Evolutionary conservation across 2,113 vertebrate genomes (phyloP).

Genomic region (Jacana jacana): DNA sequence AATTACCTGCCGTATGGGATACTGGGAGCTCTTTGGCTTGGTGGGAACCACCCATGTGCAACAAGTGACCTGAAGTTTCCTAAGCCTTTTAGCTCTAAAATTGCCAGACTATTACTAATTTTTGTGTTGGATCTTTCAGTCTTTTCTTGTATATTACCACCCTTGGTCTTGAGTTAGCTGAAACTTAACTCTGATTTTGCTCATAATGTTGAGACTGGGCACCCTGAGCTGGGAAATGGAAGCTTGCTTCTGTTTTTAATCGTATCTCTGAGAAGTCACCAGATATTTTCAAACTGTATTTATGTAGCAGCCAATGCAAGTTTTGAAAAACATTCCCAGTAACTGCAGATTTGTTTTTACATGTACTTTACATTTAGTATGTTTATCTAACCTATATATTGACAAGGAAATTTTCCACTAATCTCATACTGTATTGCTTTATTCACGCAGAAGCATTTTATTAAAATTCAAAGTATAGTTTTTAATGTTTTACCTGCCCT

Average conservation of each 20-base stretch:
- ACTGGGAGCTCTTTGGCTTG: background rate
- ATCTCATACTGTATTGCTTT: background rate
- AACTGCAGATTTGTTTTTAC: conserved; percentile 11
- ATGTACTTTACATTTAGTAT: background rate
- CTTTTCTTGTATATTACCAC: background rate
- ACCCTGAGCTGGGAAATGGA: conserved; percentile 61
- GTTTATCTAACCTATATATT: background rate
- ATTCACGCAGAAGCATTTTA: background rate
- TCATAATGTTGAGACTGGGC: conserved; percentile 30
- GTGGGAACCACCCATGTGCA: accelerated
- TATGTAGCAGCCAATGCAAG: conserved; percentile 66
- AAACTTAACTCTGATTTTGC: conserved; percentile 48
- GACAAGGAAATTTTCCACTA: background rate
- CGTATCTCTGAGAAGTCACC: conserved; percentile 42
- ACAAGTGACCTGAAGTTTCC: background rate
- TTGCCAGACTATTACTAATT: background rate
- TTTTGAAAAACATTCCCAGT: conserved; percentile 56
- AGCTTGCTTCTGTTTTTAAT: conserved; percentile 48
- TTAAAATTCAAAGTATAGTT: background rate
- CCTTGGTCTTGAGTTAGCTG: background rate
- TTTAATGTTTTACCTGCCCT: background rate
- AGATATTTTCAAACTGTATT: conserved; percentile 73
- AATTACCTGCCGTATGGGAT: background rate
- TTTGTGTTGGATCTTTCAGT: background rate
- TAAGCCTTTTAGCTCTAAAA: background rate